phyloP scores from a whole-genome alignment of 2,888 invertebrate genomes.

The Notodonta dromedarius region DNA sequence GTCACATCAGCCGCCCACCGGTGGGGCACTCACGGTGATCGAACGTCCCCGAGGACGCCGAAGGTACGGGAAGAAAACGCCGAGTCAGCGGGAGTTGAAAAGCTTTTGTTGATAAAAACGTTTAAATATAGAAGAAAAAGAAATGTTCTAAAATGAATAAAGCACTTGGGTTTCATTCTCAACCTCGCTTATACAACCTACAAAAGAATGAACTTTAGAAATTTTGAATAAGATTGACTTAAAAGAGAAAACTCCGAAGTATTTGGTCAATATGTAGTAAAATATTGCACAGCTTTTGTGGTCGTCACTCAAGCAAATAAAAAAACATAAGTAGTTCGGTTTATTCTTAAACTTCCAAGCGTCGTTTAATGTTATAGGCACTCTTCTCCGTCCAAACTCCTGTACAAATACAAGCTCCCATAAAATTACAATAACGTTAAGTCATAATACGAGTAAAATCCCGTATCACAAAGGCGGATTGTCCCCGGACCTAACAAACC shows the following conservation, averaged over 20 bases:
- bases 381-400: not conserved
- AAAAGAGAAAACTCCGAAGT: too few species aligned
- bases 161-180: not conserved
- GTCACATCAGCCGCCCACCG: slow-evolving; percentile 45
- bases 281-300: too few species aligned
- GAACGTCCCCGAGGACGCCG: slow-evolving; percentile 58
- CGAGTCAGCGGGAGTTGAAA: slow-evolving; percentile 22
- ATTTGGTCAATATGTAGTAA: too few species aligned
- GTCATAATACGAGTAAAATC: not conserved
- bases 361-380: too few species aligned
- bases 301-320: too few species aligned
- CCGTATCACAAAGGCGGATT: slow-evolving; percentile 5
- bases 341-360: too few species aligned
- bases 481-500: slow-evolving; percentile 23
- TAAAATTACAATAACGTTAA: slow-evolving; percentile 22
- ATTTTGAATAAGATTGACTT: too few species aligned
- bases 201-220: too few species aligned
- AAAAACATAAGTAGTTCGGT: too few species aligned
- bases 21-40: slow-evolving; percentile 59
- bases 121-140: not conserved
- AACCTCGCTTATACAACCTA: too few species aligned
- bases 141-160: not conserved
- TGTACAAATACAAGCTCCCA: slow-evolving; percentile 17
- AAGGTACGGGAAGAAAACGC: slow-evolving; percentile 27
- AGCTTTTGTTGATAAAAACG: not conserved